A percentile compares a stretch with the other conserved stretches of the same genome.
These are phyloP conservation scores for Parapsyche elsis DNA, from an alignment of 1,140 invertebrate genomes.

Conservation along the genomic window DNA sequence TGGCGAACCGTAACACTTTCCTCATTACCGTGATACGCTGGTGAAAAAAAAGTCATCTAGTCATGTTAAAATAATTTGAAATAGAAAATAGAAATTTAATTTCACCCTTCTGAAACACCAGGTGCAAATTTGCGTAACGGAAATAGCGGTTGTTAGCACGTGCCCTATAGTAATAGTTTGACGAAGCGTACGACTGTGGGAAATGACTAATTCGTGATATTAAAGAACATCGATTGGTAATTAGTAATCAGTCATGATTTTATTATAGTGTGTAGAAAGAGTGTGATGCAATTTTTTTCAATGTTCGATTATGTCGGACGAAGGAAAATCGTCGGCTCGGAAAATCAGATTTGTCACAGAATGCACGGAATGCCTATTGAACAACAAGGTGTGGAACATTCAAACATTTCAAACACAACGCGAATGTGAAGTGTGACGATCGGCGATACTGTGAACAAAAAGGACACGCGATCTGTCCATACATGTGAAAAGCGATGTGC, in stretches of 20 bases:
- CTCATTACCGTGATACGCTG: no score
- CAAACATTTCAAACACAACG: not conserved
- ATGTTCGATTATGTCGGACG: no score
- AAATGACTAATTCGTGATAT: no score
- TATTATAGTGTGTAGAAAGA: not conserved
- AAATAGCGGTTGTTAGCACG: not conserved
- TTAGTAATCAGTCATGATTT: not conserved
- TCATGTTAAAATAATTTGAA: not conserved
- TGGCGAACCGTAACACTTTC: not conserved
- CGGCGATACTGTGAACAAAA: conserved; percentile 20
- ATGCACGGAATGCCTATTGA: conserved; percentile 20
- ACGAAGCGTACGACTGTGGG: no score
- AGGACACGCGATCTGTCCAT: not conserved
- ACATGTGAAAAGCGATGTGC: no score
- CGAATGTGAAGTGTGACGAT: conserved; percentile 8
- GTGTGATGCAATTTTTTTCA: not conserved
- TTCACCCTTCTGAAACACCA: not conserved
- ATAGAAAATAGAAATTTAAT: conserved; percentile 2
- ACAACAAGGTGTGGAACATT: conserved; percentile 3
- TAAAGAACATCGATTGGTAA: no score
- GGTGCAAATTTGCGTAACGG: not conserved
- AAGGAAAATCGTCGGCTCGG: not conserved
- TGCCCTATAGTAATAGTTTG: no score
- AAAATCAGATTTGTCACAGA: conserved; percentile 14
- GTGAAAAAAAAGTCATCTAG: no score